These are phyloP conservation scores for Thrips palmi DNA, from an alignment of 1,140 invertebrate genomes.

Conservation along the genomic window DNA sequence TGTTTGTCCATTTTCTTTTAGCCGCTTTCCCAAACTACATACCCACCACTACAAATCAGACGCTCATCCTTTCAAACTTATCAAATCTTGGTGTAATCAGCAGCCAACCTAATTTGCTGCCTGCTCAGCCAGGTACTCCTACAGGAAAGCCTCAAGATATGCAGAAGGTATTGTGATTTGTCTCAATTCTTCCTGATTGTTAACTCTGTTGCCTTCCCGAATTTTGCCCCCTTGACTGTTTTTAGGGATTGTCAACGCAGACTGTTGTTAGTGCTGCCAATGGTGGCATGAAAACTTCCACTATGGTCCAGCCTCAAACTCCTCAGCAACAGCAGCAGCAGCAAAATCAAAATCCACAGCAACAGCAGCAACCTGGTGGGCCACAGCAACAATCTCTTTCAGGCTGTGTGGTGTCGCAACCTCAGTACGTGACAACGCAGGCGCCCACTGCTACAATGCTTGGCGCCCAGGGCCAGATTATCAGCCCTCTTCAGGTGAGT, in stretches of 20 bases:
- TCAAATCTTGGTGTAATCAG: conserved; percentile 26
- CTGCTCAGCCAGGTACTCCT: conserved; percentile 22
- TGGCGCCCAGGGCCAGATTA: conserved; percentile 28
- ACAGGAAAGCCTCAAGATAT: no score
- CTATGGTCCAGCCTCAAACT: conserved; percentile 12
- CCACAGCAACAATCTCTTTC: conserved; percentile 42
- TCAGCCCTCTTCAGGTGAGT: conserved; percentile 19
- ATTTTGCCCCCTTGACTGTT: not conserved
- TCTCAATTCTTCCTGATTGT: no score
- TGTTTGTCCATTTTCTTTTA: conserved; percentile 15
- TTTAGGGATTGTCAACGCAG: not conserved
- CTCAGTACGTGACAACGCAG: conserved; percentile 52
- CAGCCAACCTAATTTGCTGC: conserved; percentile 24
- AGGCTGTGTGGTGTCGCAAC: conserved; percentile 61
- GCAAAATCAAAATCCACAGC: conserved; percentile 11
- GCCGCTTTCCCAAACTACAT: conserved; percentile 42
- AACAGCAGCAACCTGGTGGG: conserved; percentile 12
- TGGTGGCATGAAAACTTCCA: no score
- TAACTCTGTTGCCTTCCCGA: conserved; percentile 10
- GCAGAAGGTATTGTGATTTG: no score
- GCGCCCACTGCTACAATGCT: conserved; percentile 56
- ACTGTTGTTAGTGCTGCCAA: not conserved
- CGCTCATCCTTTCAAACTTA: conserved; percentile 26
- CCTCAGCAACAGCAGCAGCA: conserved; percentile 11
- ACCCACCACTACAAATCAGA: conserved; percentile 26